A percentile compares a stretch with the other conserved stretches of the same genome.
Evolutionary conservation across 2,113 vertebrate species (phyloP).

Genomic region (Microtus richardsoni): DNA sequence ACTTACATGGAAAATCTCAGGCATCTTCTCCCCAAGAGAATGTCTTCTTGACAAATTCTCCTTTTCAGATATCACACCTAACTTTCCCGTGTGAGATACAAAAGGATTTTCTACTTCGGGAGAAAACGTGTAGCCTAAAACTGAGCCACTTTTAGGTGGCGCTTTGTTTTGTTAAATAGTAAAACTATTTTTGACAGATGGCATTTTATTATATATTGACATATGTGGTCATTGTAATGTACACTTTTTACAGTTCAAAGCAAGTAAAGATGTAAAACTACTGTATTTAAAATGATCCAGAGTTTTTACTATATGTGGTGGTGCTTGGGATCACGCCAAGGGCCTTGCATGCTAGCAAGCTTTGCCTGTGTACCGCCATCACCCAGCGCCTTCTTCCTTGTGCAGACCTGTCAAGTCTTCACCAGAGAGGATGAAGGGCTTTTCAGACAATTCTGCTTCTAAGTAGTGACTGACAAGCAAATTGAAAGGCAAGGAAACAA

Average conservation of each 20-base stretch:
- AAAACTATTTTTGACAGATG: constrained; percentile 46
- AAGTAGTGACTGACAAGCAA: neutral
- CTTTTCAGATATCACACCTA: neutral
- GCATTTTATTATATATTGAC: neutral
- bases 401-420: neutral
- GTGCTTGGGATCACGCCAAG: neutral
- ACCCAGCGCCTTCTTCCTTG: neutral
- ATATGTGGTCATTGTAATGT: neutral
- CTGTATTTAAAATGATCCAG: neutral
- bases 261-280: constrained; percentile 57
- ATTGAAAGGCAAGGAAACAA: neutral
- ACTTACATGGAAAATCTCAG: constrained; percentile 46
- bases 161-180: neutral
- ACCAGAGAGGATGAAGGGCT: neutral
- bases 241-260: constrained; percentile 51
- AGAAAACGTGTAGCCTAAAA: constrained; percentile 42
- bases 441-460: neutral
- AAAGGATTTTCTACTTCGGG: constrained; percentile 29
- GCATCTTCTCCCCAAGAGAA: neutral
- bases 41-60: neutral
- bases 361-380: neutral
- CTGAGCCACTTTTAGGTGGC: neutral
- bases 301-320: neutral
- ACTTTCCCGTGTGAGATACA: neutral
- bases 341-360: neutral